Conservation (phyloP, 2,888 invertebrate genomes). For the Caradrina clavipalpis region DNA sequence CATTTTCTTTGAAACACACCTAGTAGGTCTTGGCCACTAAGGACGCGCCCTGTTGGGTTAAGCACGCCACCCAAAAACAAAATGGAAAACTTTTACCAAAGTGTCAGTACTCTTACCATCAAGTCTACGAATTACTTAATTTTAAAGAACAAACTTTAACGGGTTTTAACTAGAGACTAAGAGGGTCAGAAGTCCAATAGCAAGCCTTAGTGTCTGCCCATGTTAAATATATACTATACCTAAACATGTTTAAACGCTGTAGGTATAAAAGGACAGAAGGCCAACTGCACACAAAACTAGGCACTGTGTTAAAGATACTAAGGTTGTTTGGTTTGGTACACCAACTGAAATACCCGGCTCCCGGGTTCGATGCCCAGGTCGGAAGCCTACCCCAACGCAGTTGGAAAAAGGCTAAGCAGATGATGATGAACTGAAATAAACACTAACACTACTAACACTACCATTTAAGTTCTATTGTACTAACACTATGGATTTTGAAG, state of each 20-base stretch:
- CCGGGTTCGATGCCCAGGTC: too few species aligned
- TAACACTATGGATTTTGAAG: too few species aligned
- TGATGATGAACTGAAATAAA: too few species aligned
- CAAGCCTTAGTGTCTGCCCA: neutral
- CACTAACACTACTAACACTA: too few species aligned
- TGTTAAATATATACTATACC: conserved; percentile 14
- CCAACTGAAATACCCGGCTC: too few species aligned
- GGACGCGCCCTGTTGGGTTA: too few species aligned
- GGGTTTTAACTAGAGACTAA: conserved; percentile 8
- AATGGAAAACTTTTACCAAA: neutral
- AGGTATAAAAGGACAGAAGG: conserved; percentile 1
- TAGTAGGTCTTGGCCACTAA: neutral
- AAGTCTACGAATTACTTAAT: neutral
- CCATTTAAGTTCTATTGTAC: too few species aligned
- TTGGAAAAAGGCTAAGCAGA: too few species aligned
- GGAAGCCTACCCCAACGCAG: too few species aligned
- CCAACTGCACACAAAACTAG: neutral
- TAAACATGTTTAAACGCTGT: neutral
- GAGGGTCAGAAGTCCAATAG: neutral
- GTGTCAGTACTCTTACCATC: neutral
- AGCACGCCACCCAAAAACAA: neutral
- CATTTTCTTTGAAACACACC: too few species aligned
- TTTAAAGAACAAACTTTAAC: conserved; percentile 8
- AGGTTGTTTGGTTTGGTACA: too few species aligned
- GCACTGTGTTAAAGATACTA: neutral